Base-by-base conservation (phyloP, 1,140 invertebrate genomes). In the Drosophila pectinifera region DNA sequence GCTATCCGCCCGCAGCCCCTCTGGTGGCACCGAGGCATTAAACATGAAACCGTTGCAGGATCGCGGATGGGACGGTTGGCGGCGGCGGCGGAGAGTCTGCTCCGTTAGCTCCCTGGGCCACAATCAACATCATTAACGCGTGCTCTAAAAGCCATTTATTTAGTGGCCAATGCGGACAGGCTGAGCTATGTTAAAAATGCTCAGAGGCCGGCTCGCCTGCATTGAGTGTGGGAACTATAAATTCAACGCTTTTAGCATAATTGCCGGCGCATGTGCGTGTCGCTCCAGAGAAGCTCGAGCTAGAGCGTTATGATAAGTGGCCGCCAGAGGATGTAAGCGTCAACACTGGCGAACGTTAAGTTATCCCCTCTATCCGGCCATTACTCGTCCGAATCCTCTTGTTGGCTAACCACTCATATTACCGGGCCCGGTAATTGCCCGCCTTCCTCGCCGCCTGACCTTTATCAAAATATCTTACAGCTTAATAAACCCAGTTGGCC, bases 101-200 rank as follows among this genome's bases (percentile, higher is more conserved):
- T 28, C 18, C 22, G 46, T 18, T 36, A 22, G 48, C 28, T 82
- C 83, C 75, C 84, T 62, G 51, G 75, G 67, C 84, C 67, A 69
- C 84, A 88, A 88, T 89, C 83, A 89, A 88, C 83, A 88, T 89
- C 83, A 88, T 88, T 88, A 88, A 88, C 83, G 84, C 72, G 79
- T 88, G 83, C 79, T 88, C 84, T 83, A 83, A 88, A 88, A 89
- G 84, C 83, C 84, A 88, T 88, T 88, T 88, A 83, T 88, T 88
- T 80, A 68, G 58, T 64, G 64, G 67, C 64, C 67, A 70, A 73
- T 61, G 80, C 65, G 53, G 80, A 80, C 80, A 72, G 64, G 80
- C 36, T 62, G 72, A 76, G 83, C 83, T 59, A 46, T 79, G 74
- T 75, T 82, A 67, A 88, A 78, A 83, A 82, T 76, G 57, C 45